These are phyloP conservation scores for Helleia helle DNA, from an alignment of 2,888 invertebrate genomes.

Conservation along the genomic window DNA sequence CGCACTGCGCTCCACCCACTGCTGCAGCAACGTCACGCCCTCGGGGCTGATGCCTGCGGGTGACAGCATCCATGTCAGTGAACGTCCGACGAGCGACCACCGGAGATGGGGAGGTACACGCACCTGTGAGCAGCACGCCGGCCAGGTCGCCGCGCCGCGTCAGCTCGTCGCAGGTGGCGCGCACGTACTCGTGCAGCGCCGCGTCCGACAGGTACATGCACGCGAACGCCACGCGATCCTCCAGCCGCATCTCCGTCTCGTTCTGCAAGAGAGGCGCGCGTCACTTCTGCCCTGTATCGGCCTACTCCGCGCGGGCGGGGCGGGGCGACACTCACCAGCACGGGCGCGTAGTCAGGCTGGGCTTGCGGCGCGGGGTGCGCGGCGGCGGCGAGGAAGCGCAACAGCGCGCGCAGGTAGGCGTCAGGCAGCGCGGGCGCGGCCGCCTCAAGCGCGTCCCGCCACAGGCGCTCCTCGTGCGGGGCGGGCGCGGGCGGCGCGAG, in stretches of 20 bases:
- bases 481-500: constrained; percentile 87
- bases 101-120: no score
- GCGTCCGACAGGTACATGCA: constrained; percentile 88
- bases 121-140: constrained; percentile 85
- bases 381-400: constrained; percentile 90
- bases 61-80: no score
- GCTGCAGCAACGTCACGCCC: constrained; percentile 86
- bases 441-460: constrained; percentile 86
- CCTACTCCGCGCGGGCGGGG: no score
- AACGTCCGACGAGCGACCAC: constrained; percentile 88
- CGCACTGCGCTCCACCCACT: constrained; percentile 88
- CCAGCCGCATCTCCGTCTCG: constrained; percentile 88
- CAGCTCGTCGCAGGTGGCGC: constrained; percentile 79
- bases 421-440: constrained; percentile 87
- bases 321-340: no score
- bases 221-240: constrained; percentile 93
- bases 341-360: constrained; percentile 34
- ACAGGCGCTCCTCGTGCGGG: constrained; percentile 88
- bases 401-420: constrained; percentile 92
- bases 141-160: constrained; percentile 86
- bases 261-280: no score
- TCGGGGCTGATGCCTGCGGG: constrained; percentile 64
- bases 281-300: no score
- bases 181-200: constrained; percentile 85
- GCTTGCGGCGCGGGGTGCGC: constrained; percentile 74